Base-by-base conservation (phyloP, 2,797 vertebrate species). In the Poeciliopsis infans region DNA sequence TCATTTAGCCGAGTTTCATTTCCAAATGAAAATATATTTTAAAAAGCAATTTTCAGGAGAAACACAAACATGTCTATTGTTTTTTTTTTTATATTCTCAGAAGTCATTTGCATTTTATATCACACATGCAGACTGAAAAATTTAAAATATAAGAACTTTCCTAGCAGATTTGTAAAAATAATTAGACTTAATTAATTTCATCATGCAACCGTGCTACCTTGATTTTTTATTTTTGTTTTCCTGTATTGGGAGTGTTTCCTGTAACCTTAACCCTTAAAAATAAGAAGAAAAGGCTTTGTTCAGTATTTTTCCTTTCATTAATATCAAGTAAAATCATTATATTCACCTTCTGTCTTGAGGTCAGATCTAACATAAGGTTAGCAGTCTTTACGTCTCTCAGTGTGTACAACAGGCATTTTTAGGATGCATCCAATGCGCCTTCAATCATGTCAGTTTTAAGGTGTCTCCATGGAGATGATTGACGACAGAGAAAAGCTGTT, bases 391-490 rank as follows among this genome's bases (percentile, higher is more conserved):
- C 79, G 74, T 80, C 70, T 80, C 36, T 69, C 74, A 81, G 78
- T 82, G 86, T 81, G 85, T 77, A 81, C 80, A 78, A 80, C 83
- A 84, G 82, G 43, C 82, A 77, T 84, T 84, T 92, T 89, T 83
- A 90, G 90, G 86, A 92, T 91, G 89, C 88, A 86, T 78, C 89
- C 64, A 66, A 77, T 82, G 18, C 64, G 2, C 84, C 51, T 75
- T 78, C 76, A 80, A 93, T 93, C 88, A 82, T 93, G 86, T 81
- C 80, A 87, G 73, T 90, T 89, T 92, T 84, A 91, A 86, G 86
- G 86, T 61, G 88, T 89, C 89, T 86, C 90, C 86, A 85, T 83
- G 85, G 90, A 82, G 88, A 93, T 93, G 93, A 94, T 90, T 93
- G 90, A 94, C 89, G 85, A 91, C 78, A 59, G 81, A 79, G 76